phyloP scores from a whole-genome alignment of 2,797 vertebrate genomes.

The Sparus aurata region DNA sequence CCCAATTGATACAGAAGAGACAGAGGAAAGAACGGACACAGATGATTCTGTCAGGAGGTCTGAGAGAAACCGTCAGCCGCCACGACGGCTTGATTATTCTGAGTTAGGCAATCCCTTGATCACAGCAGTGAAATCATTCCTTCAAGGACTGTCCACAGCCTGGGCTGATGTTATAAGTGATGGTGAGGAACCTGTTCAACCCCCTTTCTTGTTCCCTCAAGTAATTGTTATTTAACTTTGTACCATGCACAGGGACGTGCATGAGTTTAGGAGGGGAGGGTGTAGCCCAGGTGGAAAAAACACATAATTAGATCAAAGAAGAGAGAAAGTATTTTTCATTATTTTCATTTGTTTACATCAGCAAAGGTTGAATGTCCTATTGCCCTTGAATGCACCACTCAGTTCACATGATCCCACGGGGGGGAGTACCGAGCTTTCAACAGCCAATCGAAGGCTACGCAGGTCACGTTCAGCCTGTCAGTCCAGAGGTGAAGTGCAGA shows the following conservation, averaged over 20 bases:
- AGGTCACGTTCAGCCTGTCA: too few relatives aligned
- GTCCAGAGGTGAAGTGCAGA: too few relatives aligned
- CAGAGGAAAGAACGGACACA: not conserved
- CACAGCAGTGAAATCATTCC: slow-evolving; percentile 7
- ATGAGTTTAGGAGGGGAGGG: slow-evolving; percentile 5
- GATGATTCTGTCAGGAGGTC: slow-evolving; percentile 1
- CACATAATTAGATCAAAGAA: too few relatives aligned
- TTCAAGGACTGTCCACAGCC: slow-evolving; percentile 13
- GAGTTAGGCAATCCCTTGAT: slow-evolving; percentile 1
- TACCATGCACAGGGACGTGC: slow-evolving; percentile 8
- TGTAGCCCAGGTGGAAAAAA: not conserved
- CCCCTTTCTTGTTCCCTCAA: not conserved
- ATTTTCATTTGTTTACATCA: too few relatives aligned
- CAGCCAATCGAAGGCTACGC: too few relatives aligned
- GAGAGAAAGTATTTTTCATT: too few relatives aligned
- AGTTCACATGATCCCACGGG: too few relatives aligned
- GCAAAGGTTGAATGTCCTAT: too few relatives aligned
- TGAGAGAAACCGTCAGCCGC: slow-evolving; percentile 9
- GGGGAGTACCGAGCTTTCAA: too few relatives aligned
- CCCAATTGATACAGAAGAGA: not conserved
- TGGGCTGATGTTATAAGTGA: not conserved
- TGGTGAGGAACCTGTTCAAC: not conserved
- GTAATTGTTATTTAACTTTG: not conserved
- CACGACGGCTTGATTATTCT: not conserved
- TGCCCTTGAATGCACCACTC: too few relatives aligned